These are phyloP conservation scores for Xenotilapia caudafasciata DNA, from an alignment of 2,113 vertebrate genomes.

Conservation along the genomic window DNA sequence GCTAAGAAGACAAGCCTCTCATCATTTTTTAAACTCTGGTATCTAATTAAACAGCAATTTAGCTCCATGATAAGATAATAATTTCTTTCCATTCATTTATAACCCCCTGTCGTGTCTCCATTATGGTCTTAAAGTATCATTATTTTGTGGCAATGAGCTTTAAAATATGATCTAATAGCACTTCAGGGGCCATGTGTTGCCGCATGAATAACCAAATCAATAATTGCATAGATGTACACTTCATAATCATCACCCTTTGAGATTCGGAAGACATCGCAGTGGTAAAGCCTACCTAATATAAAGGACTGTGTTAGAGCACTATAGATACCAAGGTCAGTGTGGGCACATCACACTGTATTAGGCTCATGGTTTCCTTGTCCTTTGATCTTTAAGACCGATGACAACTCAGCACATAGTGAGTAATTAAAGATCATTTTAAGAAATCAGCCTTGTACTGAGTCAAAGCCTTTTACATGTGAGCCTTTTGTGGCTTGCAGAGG, in stretches of 20 bases:
- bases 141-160: conserved; percentile 6
- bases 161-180: neutral
- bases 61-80: conserved; percentile 13
- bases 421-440: neutral
- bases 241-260: neutral
- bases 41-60: conserved; percentile 1
- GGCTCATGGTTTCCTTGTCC: neutral
- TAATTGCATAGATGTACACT: conserved; percentile 16
- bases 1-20: neutral
- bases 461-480: neutral
- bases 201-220: neutral
- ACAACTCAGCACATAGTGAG: neutral
- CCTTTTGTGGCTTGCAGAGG: neutral
- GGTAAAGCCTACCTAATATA: neutral
- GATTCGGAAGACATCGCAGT: neutral
- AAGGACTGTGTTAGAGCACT: neutral
- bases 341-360: neutral
- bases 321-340: neutral
- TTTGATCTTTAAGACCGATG: conserved; percentile 3
- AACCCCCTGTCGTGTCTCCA: neutral
- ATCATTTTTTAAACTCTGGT: neutral
- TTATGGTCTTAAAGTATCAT: conserved; percentile 2
- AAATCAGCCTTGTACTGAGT: neutral
- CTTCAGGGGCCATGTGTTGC: neutral
- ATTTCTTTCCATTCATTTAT: conserved; percentile 14